These are phyloP conservation scores for Zootoca vivipara DNA, from an alignment of 2,113 vertebrate species.

Conservation along the genomic window DNA sequence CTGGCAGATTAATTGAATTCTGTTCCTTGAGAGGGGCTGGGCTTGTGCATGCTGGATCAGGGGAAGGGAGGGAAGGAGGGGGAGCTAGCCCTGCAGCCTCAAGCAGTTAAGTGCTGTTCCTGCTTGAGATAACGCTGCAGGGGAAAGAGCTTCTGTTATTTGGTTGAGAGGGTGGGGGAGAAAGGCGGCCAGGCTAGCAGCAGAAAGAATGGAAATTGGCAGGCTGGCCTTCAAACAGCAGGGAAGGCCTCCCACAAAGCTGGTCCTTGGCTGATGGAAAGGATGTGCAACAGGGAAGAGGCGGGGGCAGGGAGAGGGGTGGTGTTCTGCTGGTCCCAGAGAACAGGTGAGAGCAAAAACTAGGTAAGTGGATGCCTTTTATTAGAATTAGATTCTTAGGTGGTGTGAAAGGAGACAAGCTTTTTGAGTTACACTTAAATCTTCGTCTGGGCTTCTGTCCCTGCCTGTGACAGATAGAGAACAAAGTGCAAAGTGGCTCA, in stretches of 20 bases:
- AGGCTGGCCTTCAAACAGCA: background rate
- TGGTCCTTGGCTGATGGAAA: background rate
- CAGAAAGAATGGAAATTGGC: background rate
- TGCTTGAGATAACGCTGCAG: background rate
- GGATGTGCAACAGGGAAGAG: background rate
- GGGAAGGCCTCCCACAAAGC: background rate
- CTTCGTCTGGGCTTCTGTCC: background rate
- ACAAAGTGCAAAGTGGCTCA: background rate
- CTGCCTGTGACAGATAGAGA: background rate
- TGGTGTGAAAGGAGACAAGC: background rate
- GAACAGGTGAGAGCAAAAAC: background rate
- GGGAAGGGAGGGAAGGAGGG: background rate
- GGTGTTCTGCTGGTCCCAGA: background rate
- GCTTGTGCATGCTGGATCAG: background rate
- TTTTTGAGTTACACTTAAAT: background rate
- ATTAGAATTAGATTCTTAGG: too few relatives aligned
- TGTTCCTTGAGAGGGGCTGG: background rate
- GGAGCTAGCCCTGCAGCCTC: background rate
- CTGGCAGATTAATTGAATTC: constrained; percentile 11
- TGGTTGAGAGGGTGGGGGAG: background rate
- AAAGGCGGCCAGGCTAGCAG: background rate
- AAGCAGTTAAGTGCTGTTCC: background rate
- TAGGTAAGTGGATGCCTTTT: background rate
- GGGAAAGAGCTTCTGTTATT: background rate
- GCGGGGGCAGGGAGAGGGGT: too few relatives aligned